Conservation (phyloP, 2,113 vertebrate species). For the Parotia lawesii region DNA sequence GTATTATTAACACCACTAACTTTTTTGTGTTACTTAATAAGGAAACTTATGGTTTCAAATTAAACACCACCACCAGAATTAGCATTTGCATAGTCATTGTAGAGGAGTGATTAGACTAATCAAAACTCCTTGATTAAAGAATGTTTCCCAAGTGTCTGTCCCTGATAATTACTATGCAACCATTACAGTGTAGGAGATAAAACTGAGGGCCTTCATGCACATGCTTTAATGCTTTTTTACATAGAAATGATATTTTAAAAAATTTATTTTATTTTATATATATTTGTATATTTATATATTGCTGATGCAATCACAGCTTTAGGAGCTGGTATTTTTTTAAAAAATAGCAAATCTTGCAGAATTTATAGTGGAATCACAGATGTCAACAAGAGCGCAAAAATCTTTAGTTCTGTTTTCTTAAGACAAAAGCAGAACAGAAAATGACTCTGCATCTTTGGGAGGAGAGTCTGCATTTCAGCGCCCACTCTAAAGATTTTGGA, state of each 20-base stretch:
- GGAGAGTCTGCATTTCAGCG: neutral
- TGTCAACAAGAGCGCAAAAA: neutral
- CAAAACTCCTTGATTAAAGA: conserved; percentile 70
- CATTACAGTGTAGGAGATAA: neutral
- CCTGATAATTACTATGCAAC: conserved; percentile 53
- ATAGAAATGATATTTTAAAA: rapidly evolving
- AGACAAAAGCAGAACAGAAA: neutral
- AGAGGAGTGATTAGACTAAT: conserved; percentile 67
- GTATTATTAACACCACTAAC: conserved; percentile 44
- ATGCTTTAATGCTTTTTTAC: neutral
- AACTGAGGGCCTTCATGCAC: neutral
- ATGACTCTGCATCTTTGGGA: neutral
- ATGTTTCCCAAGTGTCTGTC: conserved; percentile 34
- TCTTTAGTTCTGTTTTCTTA: neutral
- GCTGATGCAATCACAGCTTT: neutral
- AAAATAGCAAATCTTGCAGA: neutral
- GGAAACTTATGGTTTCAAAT: conserved; percentile 65
- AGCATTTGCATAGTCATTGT: conserved; percentile 58
- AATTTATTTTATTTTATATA: neutral
- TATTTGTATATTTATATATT: neutral
- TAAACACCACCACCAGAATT: conserved; percentile 34
- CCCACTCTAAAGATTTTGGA: neutral
- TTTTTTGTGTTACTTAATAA: conserved; percentile 58
- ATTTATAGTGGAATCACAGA: neutral
- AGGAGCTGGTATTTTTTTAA: neutral